A percentile compares a stretch with the other conserved stretches of the same genome.
These are phyloP conservation scores for Gorsachius goisagi DNA, from an alignment of 2,113 vertebrate species.

Conservation along the genomic window DNA sequence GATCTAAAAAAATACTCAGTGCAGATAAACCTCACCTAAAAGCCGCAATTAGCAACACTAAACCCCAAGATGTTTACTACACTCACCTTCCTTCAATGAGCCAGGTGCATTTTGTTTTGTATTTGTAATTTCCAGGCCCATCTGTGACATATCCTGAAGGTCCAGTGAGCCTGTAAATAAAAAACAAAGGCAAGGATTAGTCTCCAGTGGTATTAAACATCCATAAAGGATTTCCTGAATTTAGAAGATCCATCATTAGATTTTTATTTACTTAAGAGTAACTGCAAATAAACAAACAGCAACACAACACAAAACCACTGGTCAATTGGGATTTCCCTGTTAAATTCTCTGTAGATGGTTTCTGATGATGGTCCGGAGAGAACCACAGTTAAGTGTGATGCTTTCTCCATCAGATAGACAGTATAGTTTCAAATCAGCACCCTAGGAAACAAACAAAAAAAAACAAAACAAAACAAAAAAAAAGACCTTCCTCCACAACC, in stretches of 20 bases:
- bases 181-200: neutral
- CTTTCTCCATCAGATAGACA: neutral
- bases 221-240: neutral
- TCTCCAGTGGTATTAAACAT: neutral
- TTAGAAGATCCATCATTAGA: neutral
- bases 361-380: too few species aligned
- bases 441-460: too few species aligned
- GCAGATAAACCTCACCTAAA: neutral
- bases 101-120: slow-evolving; percentile 99
- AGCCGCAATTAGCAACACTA: neutral
- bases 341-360: neutral
- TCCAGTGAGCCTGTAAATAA: slow-evolving; percentile 84
- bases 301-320: neutral
- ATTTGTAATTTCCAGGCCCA: slow-evolving; percentile 97
- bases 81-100: slow-evolving; percentile 96
- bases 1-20: neutral
- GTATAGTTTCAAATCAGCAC: neutral
- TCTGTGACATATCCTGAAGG: slow-evolving; percentile 90
- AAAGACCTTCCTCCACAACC: neutral
- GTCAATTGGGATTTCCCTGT: neutral
- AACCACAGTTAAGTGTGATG: fast-evolving
- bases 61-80: neutral
- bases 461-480: too few species aligned
- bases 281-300: neutral
- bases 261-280: neutral